Conservation (phyloP, 2,888 invertebrate species). For the Meiosimyza decipiens region DNA sequence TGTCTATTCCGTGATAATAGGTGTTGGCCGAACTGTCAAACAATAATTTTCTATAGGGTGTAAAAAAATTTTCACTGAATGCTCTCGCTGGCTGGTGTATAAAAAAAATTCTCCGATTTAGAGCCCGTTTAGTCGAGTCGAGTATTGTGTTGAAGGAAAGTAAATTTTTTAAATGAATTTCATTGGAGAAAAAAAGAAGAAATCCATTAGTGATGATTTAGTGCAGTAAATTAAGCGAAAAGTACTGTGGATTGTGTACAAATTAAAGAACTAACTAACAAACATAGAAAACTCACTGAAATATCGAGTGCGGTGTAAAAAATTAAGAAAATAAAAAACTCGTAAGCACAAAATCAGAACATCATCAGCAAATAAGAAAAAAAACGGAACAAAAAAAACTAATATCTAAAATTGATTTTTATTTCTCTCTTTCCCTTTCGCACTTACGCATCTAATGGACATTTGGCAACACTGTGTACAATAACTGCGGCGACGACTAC, state of each 20-base stretch:
- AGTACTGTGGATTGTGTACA: conserved; percentile 29
- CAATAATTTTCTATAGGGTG: conserved; percentile 32
- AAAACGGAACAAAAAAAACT: conserved; percentile 34
- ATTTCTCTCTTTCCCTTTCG: conserved; percentile 42
- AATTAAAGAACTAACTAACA: conserved; percentile 3
- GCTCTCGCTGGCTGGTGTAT: conserved; percentile 38
- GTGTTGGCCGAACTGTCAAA: conserved; percentile 50
- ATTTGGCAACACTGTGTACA: conserved; percentile 20
- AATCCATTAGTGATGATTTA: conserved; percentile 39
- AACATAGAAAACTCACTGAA: conserved; percentile 14
- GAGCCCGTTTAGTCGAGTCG: conserved; percentile 34
- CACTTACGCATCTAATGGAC: conserved; percentile 16
- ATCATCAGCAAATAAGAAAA: background rate
- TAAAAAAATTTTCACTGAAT: conserved; percentile 24
- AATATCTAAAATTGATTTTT: conserved; percentile 48
- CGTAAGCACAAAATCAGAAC: conserved; percentile 37
- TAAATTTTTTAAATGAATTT: conserved; percentile 35
- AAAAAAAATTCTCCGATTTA: conserved; percentile 34
- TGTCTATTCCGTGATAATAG: conserved; percentile 41
- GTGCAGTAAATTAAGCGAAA: conserved; percentile 39
- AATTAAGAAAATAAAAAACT: conserved; percentile 36
- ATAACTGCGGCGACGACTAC: conserved; percentile 37
- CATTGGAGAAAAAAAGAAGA: conserved; percentile 30
- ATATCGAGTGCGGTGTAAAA: conserved; percentile 39
- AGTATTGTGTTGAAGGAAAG: conserved; percentile 33